A percentile compares a stretch with the other conserved stretches of the same genome.
Evolutionary conservation across 1,140 invertebrate genomes (phyloP).

Genomic region (Rhopalosiphum maidis): DNA sequence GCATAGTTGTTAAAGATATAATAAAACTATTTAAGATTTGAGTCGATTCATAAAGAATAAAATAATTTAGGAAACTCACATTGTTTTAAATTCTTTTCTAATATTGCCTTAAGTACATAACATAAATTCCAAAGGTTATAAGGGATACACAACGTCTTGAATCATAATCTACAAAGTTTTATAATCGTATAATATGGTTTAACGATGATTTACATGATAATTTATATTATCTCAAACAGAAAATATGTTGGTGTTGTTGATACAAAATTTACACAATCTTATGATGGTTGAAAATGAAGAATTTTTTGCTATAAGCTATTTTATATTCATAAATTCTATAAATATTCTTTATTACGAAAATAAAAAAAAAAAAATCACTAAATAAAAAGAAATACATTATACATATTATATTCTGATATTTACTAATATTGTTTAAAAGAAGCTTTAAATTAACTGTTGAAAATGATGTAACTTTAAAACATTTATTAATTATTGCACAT

Average conservation of each 20-base stretch:
- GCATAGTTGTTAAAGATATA: not conserved
- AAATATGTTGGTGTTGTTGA: not conserved
- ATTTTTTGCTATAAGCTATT: not conserved
- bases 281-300: not conserved
- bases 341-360: not conserved
- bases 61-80: not conserved
- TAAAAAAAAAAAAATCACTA: no score
- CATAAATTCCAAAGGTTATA: not conserved
- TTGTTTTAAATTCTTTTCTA: not conserved
- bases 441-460: not conserved
- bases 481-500: not conserved
- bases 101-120: not conserved
- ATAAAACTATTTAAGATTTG: not conserved
- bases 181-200: not conserved
- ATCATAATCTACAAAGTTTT: not conserved
- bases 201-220: not conserved
- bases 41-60: not conserved
- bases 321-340: not conserved
- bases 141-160: not conserved
- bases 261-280: not conserved
- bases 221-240: not conserved
- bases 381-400: no score
- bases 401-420: not conserved
- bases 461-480: not conserved
- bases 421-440: not conserved